phyloP scores from a whole-genome alignment of 2,888 invertebrate species.

The Cosmopolites sordidus region DNA sequence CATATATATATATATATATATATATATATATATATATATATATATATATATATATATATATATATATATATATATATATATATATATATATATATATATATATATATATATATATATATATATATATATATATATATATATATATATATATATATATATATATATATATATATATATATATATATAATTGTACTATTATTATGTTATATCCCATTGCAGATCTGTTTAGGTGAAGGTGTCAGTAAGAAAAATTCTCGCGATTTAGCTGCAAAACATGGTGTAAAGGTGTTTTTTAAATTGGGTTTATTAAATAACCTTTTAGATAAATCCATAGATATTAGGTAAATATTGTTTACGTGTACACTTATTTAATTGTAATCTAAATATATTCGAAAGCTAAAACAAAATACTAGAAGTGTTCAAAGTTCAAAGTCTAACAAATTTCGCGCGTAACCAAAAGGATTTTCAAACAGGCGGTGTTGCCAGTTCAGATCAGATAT shows the following conservation, averaged over 20 bases:
- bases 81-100: too few species aligned
- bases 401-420: not conserved
- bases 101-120: too few species aligned
- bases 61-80: too few species aligned
- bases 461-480: not conserved
- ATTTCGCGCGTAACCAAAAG: not conserved
- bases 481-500: not conserved
- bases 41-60: too few species aligned
- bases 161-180: too few species aligned
- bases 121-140: too few species aligned
- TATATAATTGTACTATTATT: too few species aligned
- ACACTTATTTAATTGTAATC: too few species aligned
- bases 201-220: constrained; percentile 22
- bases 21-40: too few species aligned
- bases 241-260: constrained; percentile 32
- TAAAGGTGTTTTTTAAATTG: constrained; percentile 32
- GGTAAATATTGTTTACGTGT: constrained; percentile 9
- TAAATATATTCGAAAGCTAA: not conserved
- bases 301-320: constrained; percentile 26
- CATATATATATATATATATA: too few species aligned
- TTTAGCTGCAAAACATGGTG: constrained; percentile 32
- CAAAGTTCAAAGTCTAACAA: not conserved
- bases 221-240: constrained; percentile 36
- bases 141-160: too few species aligned
- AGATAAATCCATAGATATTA: constrained; percentile 13